phyloP scores from a whole-genome alignment of 2,797 vertebrate species.

The Oreochromis grahami region DNA sequence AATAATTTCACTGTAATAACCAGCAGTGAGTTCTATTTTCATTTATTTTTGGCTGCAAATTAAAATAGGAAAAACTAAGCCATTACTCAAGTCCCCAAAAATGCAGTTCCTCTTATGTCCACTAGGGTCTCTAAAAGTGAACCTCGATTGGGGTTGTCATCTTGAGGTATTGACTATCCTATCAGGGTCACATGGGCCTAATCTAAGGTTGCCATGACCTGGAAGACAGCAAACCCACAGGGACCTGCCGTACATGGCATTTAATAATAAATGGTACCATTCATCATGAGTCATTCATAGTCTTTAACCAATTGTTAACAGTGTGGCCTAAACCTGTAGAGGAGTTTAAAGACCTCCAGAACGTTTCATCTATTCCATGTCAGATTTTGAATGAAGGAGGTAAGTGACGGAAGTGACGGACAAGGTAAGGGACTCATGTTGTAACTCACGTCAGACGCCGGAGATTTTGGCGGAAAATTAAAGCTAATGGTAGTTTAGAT shows the following conservation, averaged over 20 bases:
- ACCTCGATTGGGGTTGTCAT: background rate
- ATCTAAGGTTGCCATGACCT: background rate
- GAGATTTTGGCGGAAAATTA: too few relatives aligned
- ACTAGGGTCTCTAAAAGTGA: background rate
- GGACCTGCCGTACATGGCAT: background rate
- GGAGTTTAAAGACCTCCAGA: background rate
- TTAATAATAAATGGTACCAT: background rate
- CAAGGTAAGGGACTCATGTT: too few relatives aligned
- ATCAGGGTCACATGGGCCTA: background rate
- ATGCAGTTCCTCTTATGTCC: background rate
- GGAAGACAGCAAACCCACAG: background rate
- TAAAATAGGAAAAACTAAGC: background rate
- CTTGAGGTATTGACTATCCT: background rate
- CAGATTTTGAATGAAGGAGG: too few relatives aligned
- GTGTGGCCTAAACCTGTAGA: background rate
- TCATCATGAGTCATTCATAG: background rate
- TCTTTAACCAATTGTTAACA: background rate
- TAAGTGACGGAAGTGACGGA: too few relatives aligned
- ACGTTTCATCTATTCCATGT: background rate
- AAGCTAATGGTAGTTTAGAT: too few relatives aligned
- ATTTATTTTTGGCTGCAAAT: background rate
- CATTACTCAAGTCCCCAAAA: background rate
- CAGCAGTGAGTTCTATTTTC: background rate
- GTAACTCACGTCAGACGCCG: too few relatives aligned
- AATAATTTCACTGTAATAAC: background rate